Conservation (phyloP, 2,113 vertebrate genomes). For the Pelecanus crispus region DNA sequence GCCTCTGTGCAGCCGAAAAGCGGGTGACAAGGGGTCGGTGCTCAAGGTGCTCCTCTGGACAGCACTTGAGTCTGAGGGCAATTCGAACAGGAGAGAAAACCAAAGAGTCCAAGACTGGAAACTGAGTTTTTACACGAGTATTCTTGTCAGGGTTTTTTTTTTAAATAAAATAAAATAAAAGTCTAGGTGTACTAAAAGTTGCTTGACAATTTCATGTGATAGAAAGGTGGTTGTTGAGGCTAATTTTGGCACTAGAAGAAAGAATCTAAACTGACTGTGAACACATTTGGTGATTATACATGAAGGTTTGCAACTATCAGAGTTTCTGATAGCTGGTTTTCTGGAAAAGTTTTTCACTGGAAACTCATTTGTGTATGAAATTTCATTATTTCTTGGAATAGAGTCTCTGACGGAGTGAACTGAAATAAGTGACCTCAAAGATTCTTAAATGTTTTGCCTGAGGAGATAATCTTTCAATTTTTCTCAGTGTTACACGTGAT, state of each 20-base stretch:
- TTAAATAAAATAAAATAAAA: not conserved
- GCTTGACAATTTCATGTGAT: not conserved
- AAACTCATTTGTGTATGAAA: not conserved
- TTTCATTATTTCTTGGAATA: not conserved
- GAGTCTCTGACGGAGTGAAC: not conserved
- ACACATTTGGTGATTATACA: not conserved
- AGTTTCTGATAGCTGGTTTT: not conserved
- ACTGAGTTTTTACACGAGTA: not conserved
- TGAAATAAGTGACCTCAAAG: not conserved
- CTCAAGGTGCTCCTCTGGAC: not conserved
- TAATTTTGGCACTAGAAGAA: not conserved
- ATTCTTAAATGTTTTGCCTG: not conserved
- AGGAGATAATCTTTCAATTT: not conserved
- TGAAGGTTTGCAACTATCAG: rapidly evolving
- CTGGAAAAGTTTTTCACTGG: not conserved
- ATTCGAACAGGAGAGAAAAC: not conserved
- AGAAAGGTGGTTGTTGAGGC: not conserved
- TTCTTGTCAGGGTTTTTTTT: not conserved
- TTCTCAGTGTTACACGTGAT: rapidly evolving
- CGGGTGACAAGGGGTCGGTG: rapidly evolving
- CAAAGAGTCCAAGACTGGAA: not conserved
- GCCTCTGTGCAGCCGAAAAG: not conserved
- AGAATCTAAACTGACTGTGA: not conserved
- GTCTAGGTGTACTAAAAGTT: too few relatives aligned
- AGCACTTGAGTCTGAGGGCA: not conserved